phyloP scores from a whole-genome alignment of 2,113 vertebrate species.

The Lepidothrix coronata region DNA sequence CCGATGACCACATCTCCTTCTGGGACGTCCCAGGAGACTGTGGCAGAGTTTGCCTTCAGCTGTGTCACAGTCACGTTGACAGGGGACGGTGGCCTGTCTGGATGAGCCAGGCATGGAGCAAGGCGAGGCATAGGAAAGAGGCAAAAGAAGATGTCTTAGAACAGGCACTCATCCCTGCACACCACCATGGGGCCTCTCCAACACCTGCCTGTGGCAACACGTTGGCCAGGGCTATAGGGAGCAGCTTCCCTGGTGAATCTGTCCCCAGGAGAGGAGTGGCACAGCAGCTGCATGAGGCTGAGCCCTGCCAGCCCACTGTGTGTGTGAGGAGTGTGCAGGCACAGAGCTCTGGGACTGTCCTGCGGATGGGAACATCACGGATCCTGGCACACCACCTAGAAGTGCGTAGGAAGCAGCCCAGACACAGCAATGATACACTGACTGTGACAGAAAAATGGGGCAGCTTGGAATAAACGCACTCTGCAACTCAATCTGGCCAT shows the following conservation, averaged over 20 bases:
- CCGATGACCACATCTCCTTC: conserved; percentile 96
- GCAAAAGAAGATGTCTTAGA: conserved; percentile 20
- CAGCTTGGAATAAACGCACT: conserved; percentile 32
- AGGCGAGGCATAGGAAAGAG: conserved; percentile 6
- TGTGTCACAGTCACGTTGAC: conserved; percentile 95
- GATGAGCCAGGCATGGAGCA: background rate
- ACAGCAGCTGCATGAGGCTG: background rate
- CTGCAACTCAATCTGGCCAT: background rate
- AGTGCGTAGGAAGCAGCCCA: background rate
- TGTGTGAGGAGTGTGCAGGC: background rate
- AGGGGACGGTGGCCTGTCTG: conserved; percentile 91
- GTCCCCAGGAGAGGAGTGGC: background rate
- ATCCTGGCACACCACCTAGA: background rate
- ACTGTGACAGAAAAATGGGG: conserved; percentile 37
- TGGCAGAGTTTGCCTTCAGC: conserved; percentile 93
- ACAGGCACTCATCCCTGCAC: background rate
- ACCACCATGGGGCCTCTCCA: background rate
- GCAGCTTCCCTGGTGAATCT: background rate
- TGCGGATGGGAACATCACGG: background rate
- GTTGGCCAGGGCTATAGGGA: background rate
- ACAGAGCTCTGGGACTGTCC: background rate
- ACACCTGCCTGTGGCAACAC: background rate
- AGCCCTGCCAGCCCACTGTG: background rate
- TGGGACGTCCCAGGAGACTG: conserved; percentile 95
- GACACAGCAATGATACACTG: conserved; percentile 2